Evolutionary conservation across 2,888 invertebrate genomes (phyloP).

Genomic region (Dryobota labecula): DNA sequence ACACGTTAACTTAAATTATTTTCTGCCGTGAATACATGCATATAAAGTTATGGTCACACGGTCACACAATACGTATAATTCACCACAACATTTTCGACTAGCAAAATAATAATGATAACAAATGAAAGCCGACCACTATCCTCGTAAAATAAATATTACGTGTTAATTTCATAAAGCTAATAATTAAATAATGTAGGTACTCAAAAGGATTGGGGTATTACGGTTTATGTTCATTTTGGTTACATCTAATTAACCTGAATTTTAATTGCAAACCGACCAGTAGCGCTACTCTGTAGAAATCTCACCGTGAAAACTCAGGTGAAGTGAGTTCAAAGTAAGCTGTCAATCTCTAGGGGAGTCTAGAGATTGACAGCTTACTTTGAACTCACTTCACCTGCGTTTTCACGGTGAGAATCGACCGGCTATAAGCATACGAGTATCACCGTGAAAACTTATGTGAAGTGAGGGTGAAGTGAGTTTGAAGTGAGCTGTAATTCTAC

Average conservation of each 20-base stretch:
- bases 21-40: background rate
- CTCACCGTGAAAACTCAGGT: too few species aligned
- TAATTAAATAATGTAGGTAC: slow-evolving; percentile 25
- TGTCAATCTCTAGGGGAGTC: too few species aligned
- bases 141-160: slow-evolving; percentile 27
- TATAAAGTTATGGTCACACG: slow-evolving; percentile 13
- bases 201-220: slow-evolving; percentile 8
- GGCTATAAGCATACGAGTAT: too few species aligned
- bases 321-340: too few species aligned
- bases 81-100: slow-evolving; percentile 15
- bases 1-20: background rate
- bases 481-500: too few species aligned
- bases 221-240: slow-evolving; percentile 25
- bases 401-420: too few species aligned
- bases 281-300: too few species aligned
- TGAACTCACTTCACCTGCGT: too few species aligned
- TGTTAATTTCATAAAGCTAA: slow-evolving; percentile 35
- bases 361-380: too few species aligned
- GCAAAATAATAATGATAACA: slow-evolving; percentile 35
- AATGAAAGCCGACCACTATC: slow-evolving; percentile 23
- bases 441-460: too few species aligned
- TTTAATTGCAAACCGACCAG: background rate
- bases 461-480: too few species aligned
- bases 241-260: slow-evolving; percentile 6
- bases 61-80: slow-evolving; percentile 13